Percentiles rank a stretch among this genome's conserved stretches.
Evolutionary conservation across 2,888 invertebrate genomes (phyloP).

Genomic region (Anodontia alba): DNA sequence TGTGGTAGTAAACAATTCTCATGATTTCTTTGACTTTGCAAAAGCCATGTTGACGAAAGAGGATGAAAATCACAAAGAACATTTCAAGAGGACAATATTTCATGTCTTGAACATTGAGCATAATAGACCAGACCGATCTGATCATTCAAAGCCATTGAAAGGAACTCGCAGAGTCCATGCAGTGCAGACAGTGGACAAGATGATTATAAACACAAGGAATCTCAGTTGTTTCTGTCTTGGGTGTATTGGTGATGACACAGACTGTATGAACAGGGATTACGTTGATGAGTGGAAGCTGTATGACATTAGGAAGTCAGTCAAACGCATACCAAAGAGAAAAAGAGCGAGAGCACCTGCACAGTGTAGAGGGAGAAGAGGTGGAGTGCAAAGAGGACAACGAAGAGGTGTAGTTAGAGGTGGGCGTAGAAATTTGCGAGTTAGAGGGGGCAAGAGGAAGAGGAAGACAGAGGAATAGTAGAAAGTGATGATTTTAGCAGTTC

Average conservation of each 20-base stretch:
- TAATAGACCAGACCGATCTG: constrained; percentile 28
- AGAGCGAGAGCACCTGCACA: background rate
- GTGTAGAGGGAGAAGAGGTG: background rate
- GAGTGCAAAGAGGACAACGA: constrained; percentile 5
- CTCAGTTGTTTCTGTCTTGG: constrained; percentile 37
- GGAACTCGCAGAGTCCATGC: constrained; percentile 34
- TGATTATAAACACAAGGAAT: constrained; percentile 31
- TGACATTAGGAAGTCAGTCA: background rate
- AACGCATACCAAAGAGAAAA: background rate
- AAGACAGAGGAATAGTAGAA: background rate
- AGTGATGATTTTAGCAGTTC: constrained; percentile 5
- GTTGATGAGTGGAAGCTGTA: constrained; percentile 32
- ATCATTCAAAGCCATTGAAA: constrained; percentile 29
- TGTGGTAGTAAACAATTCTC: constrained; percentile 31
- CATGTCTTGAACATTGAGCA: constrained; percentile 15
- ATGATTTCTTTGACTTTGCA: constrained; percentile 30
- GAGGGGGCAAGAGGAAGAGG: background rate
- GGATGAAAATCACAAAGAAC: constrained; percentile 25
- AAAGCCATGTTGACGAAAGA: constrained; percentile 31
- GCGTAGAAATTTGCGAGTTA: background rate
- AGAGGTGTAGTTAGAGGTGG: background rate
- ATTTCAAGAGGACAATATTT: constrained; percentile 39
- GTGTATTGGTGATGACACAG: background rate
- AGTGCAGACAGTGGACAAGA: constrained; percentile 16
- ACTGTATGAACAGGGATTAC: constrained; percentile 26